Evolutionary conservation across 2,888 invertebrate genomes (phyloP).

Genomic region (Gerris lacustris): DNA sequence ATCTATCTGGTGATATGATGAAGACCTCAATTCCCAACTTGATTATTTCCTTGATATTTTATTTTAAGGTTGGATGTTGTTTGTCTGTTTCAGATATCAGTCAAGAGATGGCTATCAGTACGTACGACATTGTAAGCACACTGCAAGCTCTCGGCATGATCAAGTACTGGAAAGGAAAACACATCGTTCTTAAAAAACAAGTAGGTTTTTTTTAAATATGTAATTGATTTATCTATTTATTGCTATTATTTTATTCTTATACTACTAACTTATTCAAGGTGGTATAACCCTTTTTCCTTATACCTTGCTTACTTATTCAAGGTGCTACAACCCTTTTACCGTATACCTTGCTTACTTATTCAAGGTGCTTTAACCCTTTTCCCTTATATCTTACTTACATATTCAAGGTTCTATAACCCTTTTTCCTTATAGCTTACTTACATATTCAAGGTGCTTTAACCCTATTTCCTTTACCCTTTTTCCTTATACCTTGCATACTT

Average conservation of each 20-base stretch:
- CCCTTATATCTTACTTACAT: no score
- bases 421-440: no score
- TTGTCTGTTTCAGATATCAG: conserved; percentile 46
- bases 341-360: background rate
- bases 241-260: background rate
- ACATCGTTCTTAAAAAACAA: conserved; percentile 88
- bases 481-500: background rate
- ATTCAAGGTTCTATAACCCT: no score
- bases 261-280: no score
- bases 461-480: no score
- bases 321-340: no score
- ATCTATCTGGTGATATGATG: no score
- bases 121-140: conserved; percentile 95
- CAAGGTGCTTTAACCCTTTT: no score
- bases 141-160: conserved; percentile 91
- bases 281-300: no score
- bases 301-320: no score
- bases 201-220: conserved; percentile 39
- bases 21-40: no score
- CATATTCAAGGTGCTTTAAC: no score
- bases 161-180: conserved; percentile 99
- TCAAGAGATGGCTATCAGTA: conserved; percentile 88
- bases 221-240: background rate
- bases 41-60: background rate
- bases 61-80: background rate